Conservation (phyloP, 37 sponge, comb jelly and placozoan genomes). For the Halisarca cf. caerulea region DNA sequence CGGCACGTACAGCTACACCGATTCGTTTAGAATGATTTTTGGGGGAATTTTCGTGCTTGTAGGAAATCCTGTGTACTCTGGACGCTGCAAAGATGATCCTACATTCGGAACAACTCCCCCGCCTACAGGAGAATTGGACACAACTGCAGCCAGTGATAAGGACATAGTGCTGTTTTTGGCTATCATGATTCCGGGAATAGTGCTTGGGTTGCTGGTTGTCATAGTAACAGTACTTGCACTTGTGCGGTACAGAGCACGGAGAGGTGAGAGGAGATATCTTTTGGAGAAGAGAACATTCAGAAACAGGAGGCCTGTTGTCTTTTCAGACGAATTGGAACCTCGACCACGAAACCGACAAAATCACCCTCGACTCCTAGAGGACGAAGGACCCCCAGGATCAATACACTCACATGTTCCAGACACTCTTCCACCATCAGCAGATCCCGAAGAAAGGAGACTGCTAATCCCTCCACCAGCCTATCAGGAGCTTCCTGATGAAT, state of each 20-base stretch:
- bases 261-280: slow-evolving; percentile 15
- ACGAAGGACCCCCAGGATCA: slow-evolving; percentile 12
- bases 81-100: not conserved
- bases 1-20: slow-evolving; percentile 9
- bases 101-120: slow-evolving; percentile 6
- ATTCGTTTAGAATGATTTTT: not conserved
- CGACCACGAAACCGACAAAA: not conserved
- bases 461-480: slow-evolving; percentile 11
- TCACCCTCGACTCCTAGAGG: not conserved
- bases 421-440: not conserved
- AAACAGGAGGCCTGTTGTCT: slow-evolving; percentile 34
- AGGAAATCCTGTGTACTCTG: slow-evolving; percentile 17
- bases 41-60: not conserved
- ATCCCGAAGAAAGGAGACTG: not conserved
- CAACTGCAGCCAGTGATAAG: not conserved
- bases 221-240: slow-evolving; percentile 19
- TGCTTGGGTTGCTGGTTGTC: slow-evolving; percentile 11
- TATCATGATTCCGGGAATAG: slow-evolving; percentile 32
- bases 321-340: slow-evolving; percentile 38
- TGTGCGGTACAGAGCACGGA: slow-evolving; percentile 28
- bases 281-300: not conserved
- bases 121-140: not conserved
- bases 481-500: slow-evolving; percentile 5
- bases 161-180: slow-evolving; percentile 23
- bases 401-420: not conserved